Evolutionary conservation across 1,140 invertebrate genomes (phyloP), one percentile per base, ranked within the genome.

Genomic region (Hermetia illucens): DNA sequence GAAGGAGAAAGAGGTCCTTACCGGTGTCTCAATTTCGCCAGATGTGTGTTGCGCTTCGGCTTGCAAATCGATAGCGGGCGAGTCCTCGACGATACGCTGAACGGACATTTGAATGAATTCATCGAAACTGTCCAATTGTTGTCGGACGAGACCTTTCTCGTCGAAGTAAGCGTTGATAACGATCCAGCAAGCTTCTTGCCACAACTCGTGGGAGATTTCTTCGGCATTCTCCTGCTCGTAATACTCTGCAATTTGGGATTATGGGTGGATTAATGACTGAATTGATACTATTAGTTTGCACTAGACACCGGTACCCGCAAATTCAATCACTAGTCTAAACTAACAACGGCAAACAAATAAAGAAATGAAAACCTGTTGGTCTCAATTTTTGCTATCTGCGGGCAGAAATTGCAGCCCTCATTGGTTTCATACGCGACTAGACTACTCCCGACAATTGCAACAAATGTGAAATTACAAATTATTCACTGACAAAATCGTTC

Each of bases 111-210:
- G 92, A 62, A 98, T 97, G 57, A 98, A 98, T 67, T 98, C 94
- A 71, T 98, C 95, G 65, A 98, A 98, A 49, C 91, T 97, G 54
- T 98, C 95, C 43, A 98, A 65, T 55, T 98, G 94, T 57, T 98
- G 94, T 34, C 94, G 73, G n/a, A 98, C 94, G 30, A 98, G 70
- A 63, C 89, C 94, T 68, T 98, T 98, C 60, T 98, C 94, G 61
- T 98, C 94, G 65, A 98, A 98, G 64, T 98, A 98, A 3, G 94
- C 89, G 55, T 92, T 94, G 51, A 98, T 98, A 29, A 98, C 93
- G 59, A 97, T 95, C 95, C 95, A 98, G 55, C 93, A 98, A n/a
- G 94, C 94, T 72, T 98, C 95, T 65, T 98, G 91, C 92, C 92
- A 97, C 38, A 95, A 64, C 55, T 95, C 90, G 12, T 87, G 79